Conservation (phyloP, 2,888 invertebrate species). For the Nowickia ferox region DNA sequence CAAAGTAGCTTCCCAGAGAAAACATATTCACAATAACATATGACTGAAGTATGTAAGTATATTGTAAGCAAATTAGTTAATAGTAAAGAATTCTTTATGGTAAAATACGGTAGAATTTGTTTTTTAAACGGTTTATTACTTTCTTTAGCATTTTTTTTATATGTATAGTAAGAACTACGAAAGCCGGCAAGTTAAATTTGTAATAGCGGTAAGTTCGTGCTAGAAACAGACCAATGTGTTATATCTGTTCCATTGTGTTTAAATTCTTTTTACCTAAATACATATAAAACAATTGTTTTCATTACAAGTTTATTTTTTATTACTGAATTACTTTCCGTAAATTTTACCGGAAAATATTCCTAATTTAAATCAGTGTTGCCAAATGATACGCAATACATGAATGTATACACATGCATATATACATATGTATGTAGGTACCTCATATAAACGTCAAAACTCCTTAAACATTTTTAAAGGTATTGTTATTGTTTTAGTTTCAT, state of each 20-base stretch:
- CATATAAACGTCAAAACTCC: conserved; percentile 51
- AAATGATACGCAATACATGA: background rate
- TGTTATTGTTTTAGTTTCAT: conserved; percentile 24
- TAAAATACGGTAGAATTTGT: too few species aligned
- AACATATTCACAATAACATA: conserved; percentile 34
- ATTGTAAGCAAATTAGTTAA: background rate
- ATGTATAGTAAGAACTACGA: too few species aligned
- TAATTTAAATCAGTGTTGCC: conserved; percentile 38
- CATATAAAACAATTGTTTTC: background rate
- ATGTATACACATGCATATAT: too few species aligned
- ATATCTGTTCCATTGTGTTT: too few species aligned
- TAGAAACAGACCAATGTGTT: too few species aligned
- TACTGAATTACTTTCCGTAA: conserved; percentile 19
- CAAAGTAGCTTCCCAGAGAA: background rate
- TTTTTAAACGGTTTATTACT: too few species aligned
- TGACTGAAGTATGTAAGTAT: too few species aligned
- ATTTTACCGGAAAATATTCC: conserved; percentile 60
- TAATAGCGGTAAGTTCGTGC: too few species aligned
- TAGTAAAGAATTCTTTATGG: too few species aligned
- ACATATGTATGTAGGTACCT: too few species aligned
- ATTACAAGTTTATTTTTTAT: background rate
- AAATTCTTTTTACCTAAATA: background rate
- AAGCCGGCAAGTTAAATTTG: too few species aligned
- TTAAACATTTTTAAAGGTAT: conserved; percentile 9
- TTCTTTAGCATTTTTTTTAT: too few species aligned